These are phyloP conservation scores for Agrotis puta DNA, from an alignment of 2,888 invertebrate genomes.

Conservation along the genomic window DNA sequence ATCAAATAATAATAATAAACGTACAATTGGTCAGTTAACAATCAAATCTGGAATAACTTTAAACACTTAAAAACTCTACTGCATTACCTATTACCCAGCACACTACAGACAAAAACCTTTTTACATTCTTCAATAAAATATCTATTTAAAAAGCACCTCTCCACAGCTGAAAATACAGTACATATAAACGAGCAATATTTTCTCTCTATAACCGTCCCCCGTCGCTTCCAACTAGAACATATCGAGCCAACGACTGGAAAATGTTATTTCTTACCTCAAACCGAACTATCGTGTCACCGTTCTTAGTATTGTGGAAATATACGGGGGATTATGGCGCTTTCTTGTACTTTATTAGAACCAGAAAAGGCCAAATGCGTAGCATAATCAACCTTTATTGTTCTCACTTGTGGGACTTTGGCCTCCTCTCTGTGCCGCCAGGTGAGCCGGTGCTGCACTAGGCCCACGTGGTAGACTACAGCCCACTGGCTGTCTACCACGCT, in stretches of 20 bases:
- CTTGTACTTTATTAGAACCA: background rate
- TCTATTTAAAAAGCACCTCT: slow-evolving; percentile 11
- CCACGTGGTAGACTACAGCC: too few relatives aligned
- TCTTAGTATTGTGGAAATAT: slow-evolving; percentile 41
- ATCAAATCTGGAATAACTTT: too few relatives aligned
- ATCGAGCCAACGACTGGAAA: slow-evolving; percentile 56
- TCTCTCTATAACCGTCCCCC: slow-evolving; percentile 15
- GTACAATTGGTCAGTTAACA: too few relatives aligned
- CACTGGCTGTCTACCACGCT: too few relatives aligned
- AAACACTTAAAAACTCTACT: background rate
- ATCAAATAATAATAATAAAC: too few relatives aligned
- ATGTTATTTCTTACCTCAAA: slow-evolving; percentile 65
- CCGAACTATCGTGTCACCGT: slow-evolving; percentile 38
- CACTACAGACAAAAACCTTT: background rate
- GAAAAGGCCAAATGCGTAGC: background rate
- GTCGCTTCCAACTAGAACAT: slow-evolving; percentile 6
- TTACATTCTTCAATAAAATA: slow-evolving; percentile 9
- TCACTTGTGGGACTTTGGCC: too few relatives aligned
- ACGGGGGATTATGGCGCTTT: slow-evolving; percentile 8
- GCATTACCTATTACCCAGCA: background rate
- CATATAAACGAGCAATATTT: slow-evolving; percentile 44
- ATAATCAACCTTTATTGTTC: too few relatives aligned
- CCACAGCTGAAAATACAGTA: background rate
- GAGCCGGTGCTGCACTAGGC: too few relatives aligned
- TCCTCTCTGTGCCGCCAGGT: too few relatives aligned